phyloP scores from a whole-genome alignment of 2,113 vertebrate genomes.

The Caranx ignobilis region DNA sequence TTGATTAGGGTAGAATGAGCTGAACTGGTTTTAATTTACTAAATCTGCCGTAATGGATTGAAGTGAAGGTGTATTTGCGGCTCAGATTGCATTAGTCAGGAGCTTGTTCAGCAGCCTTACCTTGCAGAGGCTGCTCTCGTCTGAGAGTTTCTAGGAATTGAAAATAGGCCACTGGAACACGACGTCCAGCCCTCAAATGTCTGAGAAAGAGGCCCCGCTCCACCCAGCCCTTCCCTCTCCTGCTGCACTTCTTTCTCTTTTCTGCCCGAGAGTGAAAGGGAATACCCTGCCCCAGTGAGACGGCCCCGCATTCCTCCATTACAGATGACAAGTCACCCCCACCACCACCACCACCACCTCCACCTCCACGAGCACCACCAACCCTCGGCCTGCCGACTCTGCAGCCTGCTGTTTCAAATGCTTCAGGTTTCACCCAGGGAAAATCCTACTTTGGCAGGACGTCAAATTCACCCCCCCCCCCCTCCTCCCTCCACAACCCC shows the following conservation, averaged over 20 bases:
- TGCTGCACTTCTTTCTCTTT: conserved; percentile 48
- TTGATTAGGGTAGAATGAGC: conserved; percentile 23
- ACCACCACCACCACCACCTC: conserved; percentile 5
- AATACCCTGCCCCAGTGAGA: conserved; percentile 72
- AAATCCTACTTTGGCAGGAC: conserved; percentile 60
- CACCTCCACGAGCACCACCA: conserved; percentile 3
- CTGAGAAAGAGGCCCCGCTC: conserved; percentile 59
- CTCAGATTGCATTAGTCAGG: conserved; percentile 11
- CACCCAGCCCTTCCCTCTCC: conserved; percentile 44
- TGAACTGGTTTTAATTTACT: conserved; percentile 22
- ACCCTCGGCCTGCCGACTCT: conserved; percentile 59
- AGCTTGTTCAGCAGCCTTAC: conserved; percentile 27
- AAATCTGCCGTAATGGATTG: conserved; percentile 28
- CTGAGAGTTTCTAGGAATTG: conserved; percentile 53
- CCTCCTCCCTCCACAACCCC: too few species aligned
- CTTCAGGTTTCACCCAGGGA: conserved; percentile 71
- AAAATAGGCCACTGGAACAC: conserved; percentile 70
- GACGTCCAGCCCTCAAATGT: conserved; percentile 20
- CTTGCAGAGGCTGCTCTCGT: conserved; percentile 23
- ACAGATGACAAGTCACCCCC: conserved; percentile 69
- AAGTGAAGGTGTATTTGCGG: neutral
- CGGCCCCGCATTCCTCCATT: conserved; percentile 77
- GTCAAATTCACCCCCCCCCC: conserved; percentile 44
- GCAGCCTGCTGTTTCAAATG: conserved; percentile 67
- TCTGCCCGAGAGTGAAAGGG: conserved; percentile 65